phyloP scores from a whole-genome alignment of 2,888 invertebrate species.

The Phengaris alcon region DNA sequence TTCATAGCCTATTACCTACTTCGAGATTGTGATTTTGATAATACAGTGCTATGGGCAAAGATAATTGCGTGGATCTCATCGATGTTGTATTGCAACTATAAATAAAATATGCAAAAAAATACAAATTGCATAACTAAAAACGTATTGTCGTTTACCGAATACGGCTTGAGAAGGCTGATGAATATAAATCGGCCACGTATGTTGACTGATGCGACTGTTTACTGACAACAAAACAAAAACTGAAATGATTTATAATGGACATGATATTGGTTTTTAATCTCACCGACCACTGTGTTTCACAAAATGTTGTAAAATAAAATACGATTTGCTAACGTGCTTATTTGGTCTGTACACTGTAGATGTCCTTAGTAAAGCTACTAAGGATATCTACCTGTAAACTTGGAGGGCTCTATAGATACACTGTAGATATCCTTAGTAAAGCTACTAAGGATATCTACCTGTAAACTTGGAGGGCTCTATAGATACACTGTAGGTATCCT shows the following conservation, averaged over 20 bases:
- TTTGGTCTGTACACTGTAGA: not conserved
- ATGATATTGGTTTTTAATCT: not conserved
- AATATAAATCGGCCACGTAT: conserved; percentile 61
- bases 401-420: too few species aligned
- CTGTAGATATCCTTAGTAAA: too few species aligned
- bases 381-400: too few species aligned
- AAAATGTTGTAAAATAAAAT: not conserved
- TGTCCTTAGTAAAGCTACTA: too few species aligned
- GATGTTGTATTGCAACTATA: conserved; percentile 33
- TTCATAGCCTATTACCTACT: not conserved
- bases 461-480: too few species aligned
- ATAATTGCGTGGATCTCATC: conserved; percentile 2
- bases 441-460: too few species aligned
- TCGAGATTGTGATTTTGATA: not conserved
- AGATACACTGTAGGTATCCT: too few species aligned
- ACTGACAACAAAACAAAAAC: conserved; percentile 28
- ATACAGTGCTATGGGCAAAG: not conserved
- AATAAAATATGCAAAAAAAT: too few species aligned
- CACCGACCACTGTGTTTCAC: not conserved
- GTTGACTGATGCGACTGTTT: conserved; percentile 39
- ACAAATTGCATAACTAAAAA: conserved; percentile 44
- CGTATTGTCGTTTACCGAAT: conserved; percentile 47
- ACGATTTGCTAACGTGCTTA: not conserved
- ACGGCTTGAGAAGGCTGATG: conserved; percentile 53
- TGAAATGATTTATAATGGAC: not conserved